A percentile compares a stretch with the other conserved stretches of the same genome.
Conservation (phyloP, 1,140 invertebrate genomes). For the Laupala kohalensis region DNA sequence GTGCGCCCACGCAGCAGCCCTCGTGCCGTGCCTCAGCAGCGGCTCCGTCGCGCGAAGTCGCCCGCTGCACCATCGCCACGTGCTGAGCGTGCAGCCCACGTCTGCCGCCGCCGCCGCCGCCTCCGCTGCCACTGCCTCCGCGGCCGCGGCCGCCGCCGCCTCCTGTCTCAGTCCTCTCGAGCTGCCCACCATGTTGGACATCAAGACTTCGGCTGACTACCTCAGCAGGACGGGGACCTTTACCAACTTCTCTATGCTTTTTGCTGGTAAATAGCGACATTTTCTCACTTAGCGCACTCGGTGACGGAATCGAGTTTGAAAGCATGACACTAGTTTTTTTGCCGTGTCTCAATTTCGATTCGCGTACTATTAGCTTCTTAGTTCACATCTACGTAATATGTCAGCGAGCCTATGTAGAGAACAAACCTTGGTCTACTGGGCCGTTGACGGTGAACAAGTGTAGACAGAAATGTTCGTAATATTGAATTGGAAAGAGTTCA, state of each 20-base stretch:
- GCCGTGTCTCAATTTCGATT: too few relatives aligned
- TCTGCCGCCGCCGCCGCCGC: not conserved
- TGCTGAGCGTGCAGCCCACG: not conserved
- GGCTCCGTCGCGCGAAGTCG: too few relatives aligned
- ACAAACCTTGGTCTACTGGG: not conserved
- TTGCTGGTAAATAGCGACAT: conserved; percentile 38
- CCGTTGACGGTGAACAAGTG: too few relatives aligned
- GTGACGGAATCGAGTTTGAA: not conserved
- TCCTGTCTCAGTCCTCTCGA: not conserved
- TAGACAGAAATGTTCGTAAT: too few relatives aligned
- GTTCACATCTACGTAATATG: not conserved
- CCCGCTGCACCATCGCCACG: conserved; percentile 2
- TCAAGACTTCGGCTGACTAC: conserved; percentile 44
- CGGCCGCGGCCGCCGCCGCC: not conserved
- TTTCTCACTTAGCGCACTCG: not conserved
- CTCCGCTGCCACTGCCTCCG: not conserved
- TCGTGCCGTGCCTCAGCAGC: too few relatives aligned
- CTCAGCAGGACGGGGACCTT: conserved; percentile 41
- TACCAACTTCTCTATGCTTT: conserved; percentile 49
- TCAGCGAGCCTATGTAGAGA: not conserved
- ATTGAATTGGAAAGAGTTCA: too few relatives aligned
- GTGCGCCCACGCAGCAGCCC: not conserved
- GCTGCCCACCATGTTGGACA: conserved; percentile 38
- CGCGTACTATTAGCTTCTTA: too few relatives aligned
- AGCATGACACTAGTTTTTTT: not conserved